These are phyloP conservation scores for Carduelis carduelis DNA, from an alignment of 2,797 vertebrate species.

Conservation along the genomic window DNA sequence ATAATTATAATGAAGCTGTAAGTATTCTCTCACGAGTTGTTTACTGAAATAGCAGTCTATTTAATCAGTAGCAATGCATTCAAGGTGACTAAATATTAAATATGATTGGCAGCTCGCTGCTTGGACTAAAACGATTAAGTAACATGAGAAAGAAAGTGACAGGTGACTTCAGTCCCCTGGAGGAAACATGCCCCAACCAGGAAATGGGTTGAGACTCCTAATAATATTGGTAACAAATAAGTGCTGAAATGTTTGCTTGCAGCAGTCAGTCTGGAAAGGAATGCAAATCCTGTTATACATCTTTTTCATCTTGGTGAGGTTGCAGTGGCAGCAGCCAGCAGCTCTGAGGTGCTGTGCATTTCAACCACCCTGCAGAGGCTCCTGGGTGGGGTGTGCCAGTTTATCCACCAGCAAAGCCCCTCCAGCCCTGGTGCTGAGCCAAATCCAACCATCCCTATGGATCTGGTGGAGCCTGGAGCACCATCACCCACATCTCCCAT, in stretches of 20 bases:
- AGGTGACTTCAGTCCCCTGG: constrained; percentile 74
- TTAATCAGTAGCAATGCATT: constrained; percentile 71
- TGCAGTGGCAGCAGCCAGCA: constrained; percentile 54
- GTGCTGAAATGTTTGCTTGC: constrained; percentile 75
- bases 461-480: rapidly evolving
- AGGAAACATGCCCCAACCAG: constrained; percentile 73
- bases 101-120: constrained; percentile 75
- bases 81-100: constrained; percentile 77
- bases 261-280: constrained; percentile 73
- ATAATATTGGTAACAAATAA: constrained; percentile 75
- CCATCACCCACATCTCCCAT: rapidly evolving
- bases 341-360: constrained; percentile 48
- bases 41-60: constrained; percentile 74
- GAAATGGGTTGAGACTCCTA: constrained; percentile 71
- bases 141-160: constrained; percentile 76
- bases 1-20: constrained; percentile 77
- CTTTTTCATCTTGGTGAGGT: constrained; percentile 77
- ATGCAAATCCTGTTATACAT: constrained; percentile 81
- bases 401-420: not conserved
- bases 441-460: not conserved
- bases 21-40: constrained; percentile 74
- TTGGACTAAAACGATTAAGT: constrained; percentile 82
- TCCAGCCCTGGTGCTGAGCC: not conserved
- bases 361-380: constrained; percentile 25
- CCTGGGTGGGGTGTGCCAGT: not conserved